phyloP scores from a whole-genome alignment of 2,888 invertebrate genomes.

The Drepanosiphum platanoidis region DNA sequence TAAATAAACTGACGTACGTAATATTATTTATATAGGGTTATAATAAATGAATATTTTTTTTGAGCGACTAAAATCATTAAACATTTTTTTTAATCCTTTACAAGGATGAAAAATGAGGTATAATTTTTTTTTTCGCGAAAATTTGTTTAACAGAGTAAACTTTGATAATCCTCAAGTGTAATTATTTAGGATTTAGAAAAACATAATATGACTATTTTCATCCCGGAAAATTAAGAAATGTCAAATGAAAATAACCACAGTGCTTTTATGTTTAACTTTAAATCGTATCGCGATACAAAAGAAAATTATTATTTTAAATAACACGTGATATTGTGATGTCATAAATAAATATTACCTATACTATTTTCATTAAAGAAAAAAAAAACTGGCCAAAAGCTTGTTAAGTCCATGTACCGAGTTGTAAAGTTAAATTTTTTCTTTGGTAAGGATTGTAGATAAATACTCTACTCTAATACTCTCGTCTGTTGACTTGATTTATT shows the following conservation, averaged over 20 bases:
- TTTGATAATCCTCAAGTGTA: background rate
- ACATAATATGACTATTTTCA: conserved; percentile 9
- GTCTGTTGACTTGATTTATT: no score
- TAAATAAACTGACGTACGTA: background rate
- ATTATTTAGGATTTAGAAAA: conserved; percentile 11
- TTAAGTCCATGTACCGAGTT: no score
- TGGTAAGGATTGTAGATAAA: no score
- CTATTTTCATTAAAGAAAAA: no score
- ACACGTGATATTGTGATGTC: background rate
- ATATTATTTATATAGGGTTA: background rate
- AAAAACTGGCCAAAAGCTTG: no score
- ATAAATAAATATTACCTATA: background rate
- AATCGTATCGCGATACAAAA: background rate
- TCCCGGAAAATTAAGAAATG: background rate
- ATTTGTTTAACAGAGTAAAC: background rate
- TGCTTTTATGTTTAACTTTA: background rate
- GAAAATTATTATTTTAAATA: background rate
- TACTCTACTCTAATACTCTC: no score
- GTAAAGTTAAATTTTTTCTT: no score
- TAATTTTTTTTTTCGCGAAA: background rate
- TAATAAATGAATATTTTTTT: background rate
- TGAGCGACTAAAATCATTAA: background rate
- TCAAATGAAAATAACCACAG: background rate
- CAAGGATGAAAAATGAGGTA: background rate
- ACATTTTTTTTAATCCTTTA: background rate